These are phyloP conservation scores for Pandemis cinnamomeana DNA, from an alignment of 2,888 invertebrate genomes.

Conservation along the genomic window DNA sequence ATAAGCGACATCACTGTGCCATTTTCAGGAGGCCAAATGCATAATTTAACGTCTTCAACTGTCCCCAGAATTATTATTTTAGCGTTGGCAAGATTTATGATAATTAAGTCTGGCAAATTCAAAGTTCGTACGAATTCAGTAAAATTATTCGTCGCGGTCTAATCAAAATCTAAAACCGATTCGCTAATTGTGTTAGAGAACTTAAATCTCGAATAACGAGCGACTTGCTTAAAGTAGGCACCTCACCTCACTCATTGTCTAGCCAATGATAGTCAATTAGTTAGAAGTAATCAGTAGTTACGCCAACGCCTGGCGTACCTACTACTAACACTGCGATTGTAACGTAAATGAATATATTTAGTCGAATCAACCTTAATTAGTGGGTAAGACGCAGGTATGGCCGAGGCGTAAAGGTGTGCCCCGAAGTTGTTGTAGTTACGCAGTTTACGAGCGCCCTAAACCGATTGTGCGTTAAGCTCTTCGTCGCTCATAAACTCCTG, in stretches of 20 bases:
- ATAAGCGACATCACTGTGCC: too few species aligned
- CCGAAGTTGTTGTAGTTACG: slow-evolving; percentile 19
- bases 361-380: background rate
- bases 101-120: too few species aligned
- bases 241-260: slow-evolving; percentile 14
- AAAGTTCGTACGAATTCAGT: too few species aligned
- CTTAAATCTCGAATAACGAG: too few species aligned
- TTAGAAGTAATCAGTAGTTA: background rate
- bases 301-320: background rate
- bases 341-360: background rate
- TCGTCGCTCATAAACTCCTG: slow-evolving; percentile 12
- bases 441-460: slow-evolving; percentile 32
- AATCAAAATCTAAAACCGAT: too few species aligned
- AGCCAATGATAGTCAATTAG: background rate
- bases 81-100: too few species aligned
- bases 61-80: too few species aligned
- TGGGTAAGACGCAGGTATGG: background rate
- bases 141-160: too few species aligned
- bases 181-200: too few species aligned
- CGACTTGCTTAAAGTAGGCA: too few species aligned
- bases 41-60: too few species aligned
- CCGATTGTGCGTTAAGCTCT: slow-evolving; percentile 24
- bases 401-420: background rate
- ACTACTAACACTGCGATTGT: background rate
- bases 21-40: too few species aligned